Percentiles rank a stretch among this genome's conserved stretches.
Conservation (phyloP, 1,140 invertebrate species). For the Capitella teleta region DNA sequence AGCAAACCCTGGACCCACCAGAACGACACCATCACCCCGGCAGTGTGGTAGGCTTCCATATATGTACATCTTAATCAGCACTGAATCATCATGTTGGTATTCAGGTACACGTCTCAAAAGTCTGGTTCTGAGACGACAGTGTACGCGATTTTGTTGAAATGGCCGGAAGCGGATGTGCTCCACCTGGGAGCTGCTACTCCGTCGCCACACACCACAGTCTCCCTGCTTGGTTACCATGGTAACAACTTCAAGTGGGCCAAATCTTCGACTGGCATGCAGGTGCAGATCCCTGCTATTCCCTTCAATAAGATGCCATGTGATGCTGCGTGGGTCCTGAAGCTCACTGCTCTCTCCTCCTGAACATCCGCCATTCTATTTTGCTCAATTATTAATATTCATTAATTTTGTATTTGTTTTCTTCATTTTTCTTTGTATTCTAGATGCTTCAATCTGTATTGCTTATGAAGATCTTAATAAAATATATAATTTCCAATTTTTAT, state of each 20-base stretch:
- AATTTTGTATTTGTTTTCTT: background rate
- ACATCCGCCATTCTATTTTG: no score
- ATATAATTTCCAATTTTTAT: no score
- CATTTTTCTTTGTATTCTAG: no score
- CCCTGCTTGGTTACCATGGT: background rate
- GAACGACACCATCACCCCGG: constrained; percentile 65
- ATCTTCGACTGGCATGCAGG: background rate
- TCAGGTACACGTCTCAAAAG: no score
- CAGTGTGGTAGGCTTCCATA: no score
- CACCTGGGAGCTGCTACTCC: constrained; percentile 1
- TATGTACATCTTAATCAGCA: no score
- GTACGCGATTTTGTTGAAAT: constrained; percentile 1
- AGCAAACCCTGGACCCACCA: constrained; percentile 58
- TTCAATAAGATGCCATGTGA: background rate
- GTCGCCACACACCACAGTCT: background rate
- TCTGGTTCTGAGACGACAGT: background rate
- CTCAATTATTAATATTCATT: no score
- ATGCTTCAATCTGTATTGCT: no score
- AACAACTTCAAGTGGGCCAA: background rate
- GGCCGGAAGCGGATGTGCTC: background rate
- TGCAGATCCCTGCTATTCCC: constrained; percentile 1
- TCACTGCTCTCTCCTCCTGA: background rate
- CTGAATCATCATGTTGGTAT: no score
- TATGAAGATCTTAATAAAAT: no score
- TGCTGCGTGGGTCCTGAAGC: background rate